These are phyloP conservation scores for Campoplex capitator DNA, from an alignment of 2,888 invertebrate genomes.

Conservation along the genomic window DNA sequence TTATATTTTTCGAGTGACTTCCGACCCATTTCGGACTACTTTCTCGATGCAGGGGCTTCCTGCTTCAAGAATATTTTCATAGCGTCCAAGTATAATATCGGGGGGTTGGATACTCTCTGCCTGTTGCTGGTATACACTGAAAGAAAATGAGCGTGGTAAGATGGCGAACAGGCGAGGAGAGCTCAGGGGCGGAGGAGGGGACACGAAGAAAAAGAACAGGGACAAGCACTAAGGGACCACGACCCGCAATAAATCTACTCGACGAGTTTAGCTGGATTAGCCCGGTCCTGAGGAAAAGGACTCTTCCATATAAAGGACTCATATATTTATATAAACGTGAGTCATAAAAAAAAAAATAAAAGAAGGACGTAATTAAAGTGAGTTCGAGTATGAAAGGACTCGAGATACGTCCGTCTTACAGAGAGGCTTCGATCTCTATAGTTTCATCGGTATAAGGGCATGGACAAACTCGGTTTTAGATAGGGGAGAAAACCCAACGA, in stretches of 20 bases:
- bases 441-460: slow-evolving; percentile 1
- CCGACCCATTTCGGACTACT: neutral
- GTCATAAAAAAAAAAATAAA: neutral
- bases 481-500: slow-evolving; percentile 43
- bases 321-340: neutral
- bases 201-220: slow-evolving; percentile 9
- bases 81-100: neutral
- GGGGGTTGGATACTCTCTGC: neutral
- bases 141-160: neutral
- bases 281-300: slow-evolving; percentile 27
- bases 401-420: neutral
- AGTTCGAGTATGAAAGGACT: neutral
- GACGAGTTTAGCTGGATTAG: slow-evolving; percentile 63
- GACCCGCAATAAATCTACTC: slow-evolving; percentile 62
- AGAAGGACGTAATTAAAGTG: slow-evolving; percentile 1
- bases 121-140: slow-evolving; percentile 14
- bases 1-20: neutral
- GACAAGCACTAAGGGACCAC: slow-evolving; percentile 36
- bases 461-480: slow-evolving; percentile 31
- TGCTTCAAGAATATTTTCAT: neutral
- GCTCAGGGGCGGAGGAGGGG: slow-evolving; percentile 14
- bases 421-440: neutral
- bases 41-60: neutral
- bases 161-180: neutral
- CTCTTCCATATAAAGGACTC: slow-evolving; percentile 19